phyloP scores from a whole-genome alignment of 1,140 invertebrate species.

The Eriosoma lanigerum region DNA sequence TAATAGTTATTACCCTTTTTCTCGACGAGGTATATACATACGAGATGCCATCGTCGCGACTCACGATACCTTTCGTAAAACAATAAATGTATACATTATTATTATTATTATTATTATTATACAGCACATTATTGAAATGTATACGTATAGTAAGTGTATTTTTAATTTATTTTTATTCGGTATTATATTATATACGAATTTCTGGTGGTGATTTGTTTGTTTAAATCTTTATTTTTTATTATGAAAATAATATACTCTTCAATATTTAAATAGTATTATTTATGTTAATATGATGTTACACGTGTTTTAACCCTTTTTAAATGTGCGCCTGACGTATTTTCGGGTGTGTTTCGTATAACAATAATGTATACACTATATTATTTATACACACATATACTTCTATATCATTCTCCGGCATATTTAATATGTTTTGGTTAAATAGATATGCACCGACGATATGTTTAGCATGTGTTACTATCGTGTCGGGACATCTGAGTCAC shows the following conservation, averaged over 20 bases:
- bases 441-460: not conserved
- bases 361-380: no score
- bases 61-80: not conserved
- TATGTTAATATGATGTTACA: constrained; percentile 33
- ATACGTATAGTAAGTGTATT: not conserved
- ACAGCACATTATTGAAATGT: not conserved
- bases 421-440: not conserved
- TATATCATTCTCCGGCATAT: constrained; percentile 7
- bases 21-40: not conserved
- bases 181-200: not conserved
- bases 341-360: not conserved
- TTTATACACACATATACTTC: not conserved
- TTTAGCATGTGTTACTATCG: constrained; percentile 3
- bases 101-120: not conserved
- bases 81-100: not conserved
- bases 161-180: not conserved
- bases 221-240: constrained; percentile 14
- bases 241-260: not conserved
- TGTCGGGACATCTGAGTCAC: constrained; percentile 8
- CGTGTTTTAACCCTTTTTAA: constrained; percentile 23
- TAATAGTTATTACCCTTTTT: constrained; percentile 43
- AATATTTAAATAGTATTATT: constrained; percentile 2
- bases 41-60: constrained; percentile 8
- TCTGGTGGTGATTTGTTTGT: constrained; percentile 7
- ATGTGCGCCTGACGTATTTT: no score